Base-by-base conservation (phyloP, 2,888 invertebrate genomes). In the Crepidodera aurea region DNA sequence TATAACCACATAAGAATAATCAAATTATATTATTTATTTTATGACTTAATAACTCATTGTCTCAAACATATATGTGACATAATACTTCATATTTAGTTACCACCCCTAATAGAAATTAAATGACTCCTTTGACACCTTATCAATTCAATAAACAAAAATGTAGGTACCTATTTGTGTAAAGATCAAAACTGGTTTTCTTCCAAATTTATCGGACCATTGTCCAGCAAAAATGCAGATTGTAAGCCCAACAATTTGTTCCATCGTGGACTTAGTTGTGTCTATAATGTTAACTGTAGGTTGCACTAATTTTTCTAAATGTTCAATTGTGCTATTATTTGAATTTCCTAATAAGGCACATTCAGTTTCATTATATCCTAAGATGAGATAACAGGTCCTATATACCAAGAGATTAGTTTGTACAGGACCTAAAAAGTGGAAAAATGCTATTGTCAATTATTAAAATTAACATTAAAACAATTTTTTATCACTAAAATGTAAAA, bases 141-240 rank as follows among this genome's bases (percentile, higher is more conserved):
- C n/a, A n/a, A n/a, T n/a, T n/a, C n/a, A n/a, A n/a, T n/a, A n/a
- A n/a, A n/a, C n/a, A n/a, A n/a, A n/a, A n/a, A 22, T 4, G 22
- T 22, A 54, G 59, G 50, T 56, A 77, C 76, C 75, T 64, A 72
- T 37, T 53, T 70, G 89, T 65, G 89, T 85, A 69, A 86, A 82
- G 2, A 90, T 76, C 34, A 93, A 75, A 55, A 92, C 81, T 5
- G 91, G 90, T 74, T 89, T 88, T 44, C 92, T 84, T 19, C 93
- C 93, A 81, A 90, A 86, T 65, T 85, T 88, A 75, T 93, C 93
- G 50, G 91, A 92, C 92, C 92, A 93, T 0, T 91, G 90, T 6
- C 92, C 93, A 66, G 92, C 77, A 75, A 92, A 91, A 48, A 92
- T 82, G 51, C 90, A 88, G 6, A 89, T 77, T 40, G 90, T 72